Evolutionary conservation across 2,888 invertebrate genomes (phyloP), one percentile per base, ranked within the genome.

Genomic region (Coelopa pilipes): DNA sequence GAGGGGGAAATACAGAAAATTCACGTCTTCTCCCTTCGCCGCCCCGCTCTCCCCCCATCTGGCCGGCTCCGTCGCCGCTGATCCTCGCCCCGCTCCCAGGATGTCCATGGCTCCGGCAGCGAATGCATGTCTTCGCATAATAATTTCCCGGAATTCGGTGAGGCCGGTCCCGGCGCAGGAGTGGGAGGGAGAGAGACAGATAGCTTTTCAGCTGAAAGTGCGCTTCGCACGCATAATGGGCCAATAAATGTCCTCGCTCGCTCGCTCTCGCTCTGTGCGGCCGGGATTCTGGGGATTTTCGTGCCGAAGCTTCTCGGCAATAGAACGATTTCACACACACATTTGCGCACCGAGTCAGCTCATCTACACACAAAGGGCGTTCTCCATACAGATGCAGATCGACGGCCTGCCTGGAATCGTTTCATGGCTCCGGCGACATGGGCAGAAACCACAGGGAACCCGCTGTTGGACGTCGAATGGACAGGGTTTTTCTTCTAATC

Each of bases 141-240:
- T 59, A 59, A 59, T 59, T 15, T 59, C 57, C 21, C 17, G 19
- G 55, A 55, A 55, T 19, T 55, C 13, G 55, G 55, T n/a, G n/a
- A n/a, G n/a, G n/a, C n/a, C n/a, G n/a, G n/a, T n/a, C n/a, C n/a
- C n/a, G n/a, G n/a, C n/a, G n/a, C n/a, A n/a, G n/a, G 34, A 34
- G 34, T 4, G 34, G 7, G 7, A 34, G 7, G 34, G 34, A 34
- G 34, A 34, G 34, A 34, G 7, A 34, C 4, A 34, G 34, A 34
- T 34, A 34, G 34, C 34, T 34, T 59, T 21, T 59, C 24, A 59
- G 19, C 19, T 19, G 24, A 59, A 59, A 19, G 57, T 59, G 24
- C 13, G 17, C 19, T 59, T 21, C 57, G 4, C 57, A 59, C 57
- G 57, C 57, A 59, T 59, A 59, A 59, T 59, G 19, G 24, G 57